Conservation (phyloP, 2,797 vertebrate species). For the Eospalax fontanierii region DNA sequence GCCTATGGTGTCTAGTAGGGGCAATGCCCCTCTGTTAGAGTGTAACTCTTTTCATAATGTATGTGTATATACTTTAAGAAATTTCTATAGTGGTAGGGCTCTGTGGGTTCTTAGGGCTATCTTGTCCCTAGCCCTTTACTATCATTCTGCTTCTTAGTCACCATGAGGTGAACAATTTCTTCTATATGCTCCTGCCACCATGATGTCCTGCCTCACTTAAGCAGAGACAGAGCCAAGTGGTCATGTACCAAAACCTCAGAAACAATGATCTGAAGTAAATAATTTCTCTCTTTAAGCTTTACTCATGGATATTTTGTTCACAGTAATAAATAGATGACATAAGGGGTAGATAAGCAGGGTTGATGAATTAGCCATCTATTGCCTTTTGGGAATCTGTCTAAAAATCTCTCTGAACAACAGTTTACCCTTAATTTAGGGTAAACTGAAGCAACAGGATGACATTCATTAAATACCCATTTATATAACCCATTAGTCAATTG, state of each 20-base stretch:
- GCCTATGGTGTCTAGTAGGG: no score
- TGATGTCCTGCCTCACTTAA: neutral
- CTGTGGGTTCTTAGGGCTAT: neutral
- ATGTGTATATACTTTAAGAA: no score
- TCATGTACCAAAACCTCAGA: neutral
- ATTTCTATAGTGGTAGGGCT: no score
- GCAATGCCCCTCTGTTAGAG: no score
- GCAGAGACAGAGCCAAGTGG: neutral
- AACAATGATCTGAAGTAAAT: neutral
- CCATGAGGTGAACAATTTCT: neutral
- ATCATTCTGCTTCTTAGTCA: neutral
- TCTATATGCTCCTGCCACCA: neutral
- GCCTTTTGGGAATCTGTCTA: neutral
- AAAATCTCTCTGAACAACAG: neutral
- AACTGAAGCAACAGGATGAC: neutral
- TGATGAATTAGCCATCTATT: neutral
- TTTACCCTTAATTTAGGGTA: conserved; percentile 19
- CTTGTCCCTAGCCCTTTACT: no score
- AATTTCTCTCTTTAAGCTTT: neutral
- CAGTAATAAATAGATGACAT: neutral
- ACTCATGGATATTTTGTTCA: neutral
- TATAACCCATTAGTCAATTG: neutral
- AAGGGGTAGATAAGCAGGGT: neutral
- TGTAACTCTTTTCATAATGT: no score
- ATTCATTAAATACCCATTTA: conserved; percentile 7